These are phyloP conservation scores for Sinelater perroti DNA, from an alignment of 2,888 invertebrate genomes.

Conservation along the genomic window DNA sequence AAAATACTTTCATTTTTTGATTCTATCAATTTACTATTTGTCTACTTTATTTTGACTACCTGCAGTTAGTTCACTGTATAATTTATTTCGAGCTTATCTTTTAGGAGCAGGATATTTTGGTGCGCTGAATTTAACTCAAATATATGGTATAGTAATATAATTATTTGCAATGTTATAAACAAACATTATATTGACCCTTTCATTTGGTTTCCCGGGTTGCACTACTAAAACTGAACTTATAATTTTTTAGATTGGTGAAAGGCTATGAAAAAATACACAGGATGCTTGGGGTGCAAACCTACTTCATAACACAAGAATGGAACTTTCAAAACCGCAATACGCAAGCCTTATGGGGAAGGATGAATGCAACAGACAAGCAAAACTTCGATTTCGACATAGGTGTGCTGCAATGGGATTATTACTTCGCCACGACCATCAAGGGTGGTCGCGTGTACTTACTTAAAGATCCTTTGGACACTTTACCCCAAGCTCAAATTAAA, in stretches of 20 bases:
- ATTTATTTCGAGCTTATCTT: too few relatives aligned
- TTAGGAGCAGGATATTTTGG: too few relatives aligned
- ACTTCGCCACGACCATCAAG: conserved; percentile 71
- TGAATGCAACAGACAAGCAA: conserved; percentile 60
- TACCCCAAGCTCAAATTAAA: conserved; percentile 70
- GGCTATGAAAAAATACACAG: conserved; percentile 83
- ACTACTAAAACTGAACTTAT: too few relatives aligned
- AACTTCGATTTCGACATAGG: conserved; percentile 77
- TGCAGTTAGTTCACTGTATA: too few relatives aligned
- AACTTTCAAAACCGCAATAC: conserved; percentile 64
- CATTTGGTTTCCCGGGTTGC: too few relatives aligned
- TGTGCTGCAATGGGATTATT: conserved; percentile 75
- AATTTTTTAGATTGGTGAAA: conserved; percentile 79
- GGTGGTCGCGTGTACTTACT: conserved; percentile 79
- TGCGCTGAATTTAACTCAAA: too few relatives aligned
- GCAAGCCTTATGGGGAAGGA: conserved; percentile 64
- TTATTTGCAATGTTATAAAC: too few relatives aligned
- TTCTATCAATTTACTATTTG: too few relatives aligned
- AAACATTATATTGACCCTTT: too few relatives aligned
- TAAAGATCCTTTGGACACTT: conserved; percentile 76
- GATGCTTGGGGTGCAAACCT: conserved; percentile 75
- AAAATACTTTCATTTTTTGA: too few relatives aligned
- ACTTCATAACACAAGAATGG: conserved; percentile 79
- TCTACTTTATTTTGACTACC: too few relatives aligned
- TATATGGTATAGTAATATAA: too few relatives aligned